Evolutionary conservation across 2,797 vertebrate genomes (phyloP).

Genomic region (Syngnathus rostellatus): DNA sequence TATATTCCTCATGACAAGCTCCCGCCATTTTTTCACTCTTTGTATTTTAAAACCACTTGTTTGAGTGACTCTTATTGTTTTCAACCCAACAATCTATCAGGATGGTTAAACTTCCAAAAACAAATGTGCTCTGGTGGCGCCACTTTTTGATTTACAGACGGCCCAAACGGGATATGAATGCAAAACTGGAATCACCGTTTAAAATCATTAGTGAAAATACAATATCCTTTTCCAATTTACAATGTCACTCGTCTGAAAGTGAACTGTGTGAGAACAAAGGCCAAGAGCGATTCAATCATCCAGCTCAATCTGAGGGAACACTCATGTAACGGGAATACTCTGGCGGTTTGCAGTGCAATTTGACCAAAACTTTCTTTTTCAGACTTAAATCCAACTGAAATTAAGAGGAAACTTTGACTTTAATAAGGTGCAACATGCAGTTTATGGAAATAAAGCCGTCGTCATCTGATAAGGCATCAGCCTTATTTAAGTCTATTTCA

Average conservation of each 20-base stretch:
- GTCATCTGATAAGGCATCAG: constrained; percentile 27
- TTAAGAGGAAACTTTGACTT: constrained; percentile 45
- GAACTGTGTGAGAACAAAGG: constrained; percentile 51
- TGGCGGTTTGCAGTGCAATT: constrained; percentile 52
- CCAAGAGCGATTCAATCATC: constrained; percentile 56
- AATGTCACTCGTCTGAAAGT: constrained; percentile 53
- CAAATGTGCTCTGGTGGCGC: constrained; percentile 11
- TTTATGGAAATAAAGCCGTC: constrained; percentile 38
- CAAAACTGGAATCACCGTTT: constrained; percentile 54
- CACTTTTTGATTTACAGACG: constrained; percentile 39
- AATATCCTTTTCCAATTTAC: constrained; percentile 64
- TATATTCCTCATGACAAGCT: constrained; percentile 61
- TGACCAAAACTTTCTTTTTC: constrained; percentile 40
- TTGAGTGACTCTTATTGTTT: constrained; percentile 38
- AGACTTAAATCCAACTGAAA: constrained; percentile 57
- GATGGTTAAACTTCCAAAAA: constrained; percentile 16
- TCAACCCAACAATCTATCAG: constrained; percentile 28
- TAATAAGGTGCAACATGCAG: constrained; percentile 30
- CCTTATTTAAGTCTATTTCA: background rate
- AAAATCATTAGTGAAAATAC: constrained; percentile 64
- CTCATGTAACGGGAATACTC: constrained; percentile 62
- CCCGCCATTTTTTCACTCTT: constrained; percentile 11
- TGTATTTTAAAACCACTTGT: constrained; percentile 28
- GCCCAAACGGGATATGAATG: constrained; percentile 20
- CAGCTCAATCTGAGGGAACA: constrained; percentile 49